Evolutionary conservation across 2,113 vertebrate genomes (phyloP), one percentile per base, ranked within the genome.

Genomic region (Ciconia maguari): DNA sequence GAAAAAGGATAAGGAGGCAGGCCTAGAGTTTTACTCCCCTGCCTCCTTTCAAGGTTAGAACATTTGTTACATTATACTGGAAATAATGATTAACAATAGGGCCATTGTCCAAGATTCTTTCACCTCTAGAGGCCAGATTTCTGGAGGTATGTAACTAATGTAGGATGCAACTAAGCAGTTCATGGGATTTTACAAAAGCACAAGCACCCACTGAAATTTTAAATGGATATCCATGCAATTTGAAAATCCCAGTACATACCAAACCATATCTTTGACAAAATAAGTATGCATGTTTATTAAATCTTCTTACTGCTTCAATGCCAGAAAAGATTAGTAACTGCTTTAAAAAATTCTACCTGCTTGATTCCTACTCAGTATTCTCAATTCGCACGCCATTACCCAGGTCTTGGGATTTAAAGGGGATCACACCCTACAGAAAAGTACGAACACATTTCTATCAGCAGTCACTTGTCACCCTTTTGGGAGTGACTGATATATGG

Each of bases 1-100:
- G 90, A 96, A 97, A 97, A 93, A 80, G 78, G 78, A 72, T 90
- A 96, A 97, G 88, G 69, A 89, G 81, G 49, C 84, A 95, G 44
- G 44, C 74, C 55, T 64, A 87, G 34, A 16, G 49, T 69, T 96
- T 94, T 72, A 97, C 86, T 96, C 58, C 89, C 89, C 78, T 93
- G 79, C 30, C 61, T 87, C 42, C 55, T 97, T 94, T 96, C 65
- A 92, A 90, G 96, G 92, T 74, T 93, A 83, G 82, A 94, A 34
- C n/a, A 75, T 83, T 90, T 89, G 82, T 95, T 92, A 74, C 15
- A 76, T 71, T 95, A 71, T 58, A 66, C 55, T 91, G 46, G 34
- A 78, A 94, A 94, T 87, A 90, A 84, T 71, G 27, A 74, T 90
- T 93, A 96, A 95, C 85, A 93, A 93, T 62, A 90, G 68, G 60